Conservation (phyloP, 2,888 invertebrate species). For the Tethea ocularis region DNA sequence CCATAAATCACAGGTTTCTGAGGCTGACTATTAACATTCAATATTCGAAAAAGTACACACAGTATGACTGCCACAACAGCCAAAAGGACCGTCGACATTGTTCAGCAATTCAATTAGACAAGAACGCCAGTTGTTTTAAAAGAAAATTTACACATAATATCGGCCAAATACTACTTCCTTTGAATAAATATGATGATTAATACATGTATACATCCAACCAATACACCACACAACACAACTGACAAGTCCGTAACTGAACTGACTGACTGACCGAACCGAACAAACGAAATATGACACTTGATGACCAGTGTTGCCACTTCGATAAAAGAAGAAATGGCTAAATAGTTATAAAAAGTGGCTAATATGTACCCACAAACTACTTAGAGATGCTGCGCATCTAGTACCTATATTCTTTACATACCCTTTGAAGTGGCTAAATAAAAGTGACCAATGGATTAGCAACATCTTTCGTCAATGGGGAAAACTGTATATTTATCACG, state of each 20-base stretch:
- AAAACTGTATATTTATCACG: too few relatives aligned
- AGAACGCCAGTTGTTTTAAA: slow-evolving; percentile 24
- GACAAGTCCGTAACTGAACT: slow-evolving; percentile 11
- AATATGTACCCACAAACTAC: too few relatives aligned
- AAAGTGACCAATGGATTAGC: too few relatives aligned
- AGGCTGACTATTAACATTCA: slow-evolving; percentile 93
- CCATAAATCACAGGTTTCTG: slow-evolving; percentile 91
- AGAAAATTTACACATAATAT: slow-evolving; percentile 69
- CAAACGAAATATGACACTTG: too few relatives aligned
- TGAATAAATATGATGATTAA: slow-evolving; percentile 16
- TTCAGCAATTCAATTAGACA: slow-evolving; percentile 35
- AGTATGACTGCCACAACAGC: slow-evolving; percentile 92
- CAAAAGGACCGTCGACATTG: slow-evolving; percentile 92
- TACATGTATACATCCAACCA: slow-evolving; percentile 29
- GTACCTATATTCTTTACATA: too few relatives aligned
- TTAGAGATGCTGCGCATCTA: too few relatives aligned
- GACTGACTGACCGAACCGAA: too few relatives aligned
- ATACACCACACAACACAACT: slow-evolving; percentile 40
- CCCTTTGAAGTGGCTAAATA: too few relatives aligned
- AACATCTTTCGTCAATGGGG: too few relatives aligned
- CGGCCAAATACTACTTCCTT: slow-evolving; percentile 42
- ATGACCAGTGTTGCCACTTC: too few relatives aligned
- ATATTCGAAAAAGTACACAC: slow-evolving; percentile 91
- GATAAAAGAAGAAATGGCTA: too few relatives aligned
- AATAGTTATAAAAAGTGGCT: too few relatives aligned